Conservation (phyloP, 2,113 vertebrate species). For the Urocolius indicus region DNA sequence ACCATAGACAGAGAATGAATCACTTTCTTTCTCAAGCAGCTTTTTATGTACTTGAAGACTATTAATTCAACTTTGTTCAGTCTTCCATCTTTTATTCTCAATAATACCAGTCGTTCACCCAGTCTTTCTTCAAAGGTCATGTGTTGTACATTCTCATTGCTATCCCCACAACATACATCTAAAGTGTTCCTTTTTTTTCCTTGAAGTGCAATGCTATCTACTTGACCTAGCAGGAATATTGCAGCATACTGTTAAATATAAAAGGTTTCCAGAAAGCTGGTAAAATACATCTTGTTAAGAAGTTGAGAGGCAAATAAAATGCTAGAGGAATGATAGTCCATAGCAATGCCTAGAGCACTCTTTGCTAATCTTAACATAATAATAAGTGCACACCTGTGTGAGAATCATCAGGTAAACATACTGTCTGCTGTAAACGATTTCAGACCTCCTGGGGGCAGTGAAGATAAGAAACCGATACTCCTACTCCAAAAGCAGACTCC, state of each 20-base stretch:
- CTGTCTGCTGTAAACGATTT: background rate
- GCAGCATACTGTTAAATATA: background rate
- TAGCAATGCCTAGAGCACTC: background rate
- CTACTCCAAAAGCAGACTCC: background rate
- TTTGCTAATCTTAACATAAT: background rate
- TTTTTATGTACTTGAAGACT: background rate
- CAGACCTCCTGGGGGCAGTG: background rate
- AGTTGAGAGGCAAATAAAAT: background rate
- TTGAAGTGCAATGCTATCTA: background rate
- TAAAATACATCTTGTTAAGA: background rate
- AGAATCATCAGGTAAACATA: background rate
- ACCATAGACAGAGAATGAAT: background rate
- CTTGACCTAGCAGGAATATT: background rate
- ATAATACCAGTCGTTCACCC: background rate
- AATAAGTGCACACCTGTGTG: background rate
- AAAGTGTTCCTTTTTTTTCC: background rate
- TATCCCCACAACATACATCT: background rate
- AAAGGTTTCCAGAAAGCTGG: background rate
- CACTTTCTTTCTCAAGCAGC: background rate
- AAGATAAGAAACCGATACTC: background rate
- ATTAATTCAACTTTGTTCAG: background rate
- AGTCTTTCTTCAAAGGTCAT: background rate
- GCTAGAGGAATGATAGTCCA: background rate
- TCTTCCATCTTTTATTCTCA: background rate
- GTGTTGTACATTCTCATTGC: background rate